Conservation (phyloP, 2,113 vertebrate genomes). For the Lichenostomus cassidix region DNA sequence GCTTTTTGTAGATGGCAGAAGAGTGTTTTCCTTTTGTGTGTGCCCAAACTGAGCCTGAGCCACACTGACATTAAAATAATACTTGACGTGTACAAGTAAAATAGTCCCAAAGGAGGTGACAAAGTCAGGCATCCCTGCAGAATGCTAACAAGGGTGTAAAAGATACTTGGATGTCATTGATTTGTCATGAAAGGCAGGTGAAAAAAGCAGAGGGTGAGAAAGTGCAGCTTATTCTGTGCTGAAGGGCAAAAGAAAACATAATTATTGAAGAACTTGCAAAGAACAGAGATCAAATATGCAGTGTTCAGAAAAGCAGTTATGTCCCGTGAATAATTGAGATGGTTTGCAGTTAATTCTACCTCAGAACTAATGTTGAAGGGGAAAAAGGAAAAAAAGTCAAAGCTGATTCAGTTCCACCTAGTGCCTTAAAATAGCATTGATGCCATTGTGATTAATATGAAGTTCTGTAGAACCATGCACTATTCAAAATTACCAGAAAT, state of each 20-base stretch:
- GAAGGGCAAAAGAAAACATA: slow-evolving; percentile 20
- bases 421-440: not conserved
- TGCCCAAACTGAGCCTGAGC: not conserved
- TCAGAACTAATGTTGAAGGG: not conserved
- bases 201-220: not conserved
- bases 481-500: not conserved
- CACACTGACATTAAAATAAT: not conserved
- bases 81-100: not conserved
- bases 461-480: not conserved
- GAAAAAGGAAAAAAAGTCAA: not conserved
- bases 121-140: not conserved
- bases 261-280: not conserved
- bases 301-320: not conserved
- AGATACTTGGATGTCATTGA: not conserved
- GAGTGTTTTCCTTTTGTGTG: not conserved
- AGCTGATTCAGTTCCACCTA: not conserved
- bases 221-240: not conserved
- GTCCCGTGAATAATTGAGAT: not conserved
- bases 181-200: not conserved
- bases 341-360: slow-evolving; percentile 11
- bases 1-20: not conserved
- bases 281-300: not conserved
- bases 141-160: not conserved
- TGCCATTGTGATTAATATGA: not conserved
- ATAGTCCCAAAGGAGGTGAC: not conserved